Base-by-base conservation (phyloP, 1,140 invertebrate genomes). In the Leptonema lineaticorne region DNA sequence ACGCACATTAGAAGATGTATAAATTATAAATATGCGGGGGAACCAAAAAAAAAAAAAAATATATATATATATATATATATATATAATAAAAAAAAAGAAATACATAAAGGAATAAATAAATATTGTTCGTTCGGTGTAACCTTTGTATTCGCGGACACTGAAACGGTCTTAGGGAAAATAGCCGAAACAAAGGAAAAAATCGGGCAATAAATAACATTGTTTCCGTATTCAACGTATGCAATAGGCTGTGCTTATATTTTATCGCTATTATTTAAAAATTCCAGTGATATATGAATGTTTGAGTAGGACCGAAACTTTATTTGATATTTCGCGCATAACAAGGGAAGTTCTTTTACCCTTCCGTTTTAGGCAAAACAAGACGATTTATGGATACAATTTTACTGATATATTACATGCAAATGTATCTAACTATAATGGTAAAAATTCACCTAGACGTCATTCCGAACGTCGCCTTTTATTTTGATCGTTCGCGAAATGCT, bases 241-340 rank as follows among this genome's bases (percentile, higher is more conserved):
- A 56, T 68, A 68, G 63, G 56, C 48, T 45, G 27, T n/a, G 62
- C 46, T 57, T 59, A 63, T 71, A 68, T 69, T 69, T 71, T 69
- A 69, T 62, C 28, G 63, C 58, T 58, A 58, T 71, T 69, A 66
- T 71, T 69, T 69, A 66, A 60, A 72, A 72, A 63, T 67, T 71
- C 63, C 57, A 29, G 67, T 66, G 63, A 71, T 69, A 63, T 67
- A 72, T 64, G 33, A 28, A 27, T 69, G 70, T 72, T 72, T 72
- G 70, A 72, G 37, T 72, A 72, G 67, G 70, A 72, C 63, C 63
- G 64, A 58, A 66, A 64, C 64, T 71, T 65, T 72, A 69, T 69
- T 67, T 72, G 67, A 72, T 72, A 72, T 72, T 72, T 71, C 63
- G 63, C 63, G 57, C 63, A 63, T 63, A 69, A 64, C 66, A 63